phyloP scores from a whole-genome alignment of 1,140 invertebrate genomes.

The Caenorhabditis brenneri region DNA sequence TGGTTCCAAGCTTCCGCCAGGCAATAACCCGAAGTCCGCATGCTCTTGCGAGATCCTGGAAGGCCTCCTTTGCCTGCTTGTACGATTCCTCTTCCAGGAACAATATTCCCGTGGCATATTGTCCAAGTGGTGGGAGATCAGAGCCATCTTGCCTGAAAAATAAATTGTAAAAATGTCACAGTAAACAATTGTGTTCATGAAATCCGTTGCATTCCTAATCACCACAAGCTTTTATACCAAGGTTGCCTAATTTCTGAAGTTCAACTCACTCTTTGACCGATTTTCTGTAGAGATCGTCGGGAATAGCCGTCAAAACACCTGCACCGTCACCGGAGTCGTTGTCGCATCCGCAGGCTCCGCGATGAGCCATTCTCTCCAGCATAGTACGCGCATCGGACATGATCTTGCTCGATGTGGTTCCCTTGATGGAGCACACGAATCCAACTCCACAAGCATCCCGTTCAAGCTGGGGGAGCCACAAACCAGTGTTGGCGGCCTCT shows the following conservation, averaged over 20 bases:
- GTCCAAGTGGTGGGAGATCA: constrained; percentile 82
- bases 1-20: constrained; percentile 89
- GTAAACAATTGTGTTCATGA: too few relatives aligned
- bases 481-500: constrained; percentile 76
- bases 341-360: constrained; percentile 96
- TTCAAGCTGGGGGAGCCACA: constrained; percentile 91
- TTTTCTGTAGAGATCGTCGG: constrained; percentile 86
- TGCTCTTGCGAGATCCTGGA: constrained; percentile 81
- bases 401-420: constrained; percentile 89
- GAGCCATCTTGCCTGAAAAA: constrained; percentile 75
- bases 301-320: constrained; percentile 92
- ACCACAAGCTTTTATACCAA: too few relatives aligned
- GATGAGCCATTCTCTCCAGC: constrained; percentile 94
- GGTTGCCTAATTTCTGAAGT: background rate
- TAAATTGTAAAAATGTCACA: background rate
- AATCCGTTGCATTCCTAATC: too few relatives aligned
- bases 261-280: constrained; percentile 78
- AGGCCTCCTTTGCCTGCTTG: constrained; percentile 81
- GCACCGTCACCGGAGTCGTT: constrained; percentile 98
- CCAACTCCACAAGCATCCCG: constrained; percentile 97
- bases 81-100: constrained; percentile 86
- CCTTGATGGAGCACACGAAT: constrained; percentile 97
- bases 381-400: constrained; percentile 89
- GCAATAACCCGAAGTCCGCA: constrained; percentile 78
- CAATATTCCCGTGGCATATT: constrained; percentile 93